Conservation (phyloP, 2,113 vertebrate genomes). For the Dryoscopus gambensis region DNA sequence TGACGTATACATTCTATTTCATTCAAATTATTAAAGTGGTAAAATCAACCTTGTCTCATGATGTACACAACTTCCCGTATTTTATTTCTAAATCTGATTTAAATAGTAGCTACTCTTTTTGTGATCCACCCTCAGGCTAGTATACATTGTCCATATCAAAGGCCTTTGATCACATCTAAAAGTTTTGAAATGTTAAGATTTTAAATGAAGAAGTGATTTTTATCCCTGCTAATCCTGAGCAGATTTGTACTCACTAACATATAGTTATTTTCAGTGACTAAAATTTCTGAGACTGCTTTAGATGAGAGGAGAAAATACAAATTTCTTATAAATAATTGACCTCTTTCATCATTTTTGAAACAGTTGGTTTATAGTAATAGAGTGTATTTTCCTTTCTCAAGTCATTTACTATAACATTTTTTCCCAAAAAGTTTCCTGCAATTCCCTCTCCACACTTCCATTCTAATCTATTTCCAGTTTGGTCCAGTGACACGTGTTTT, state of each 20-base stretch:
- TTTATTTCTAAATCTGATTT: neutral
- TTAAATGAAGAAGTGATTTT: neutral
- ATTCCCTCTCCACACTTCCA: neutral
- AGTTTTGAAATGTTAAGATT: neutral
- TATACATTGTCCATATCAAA: neutral
- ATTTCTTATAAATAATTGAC: neutral
- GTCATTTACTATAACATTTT: neutral
- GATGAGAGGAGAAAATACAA: neutral
- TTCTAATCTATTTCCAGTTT: neutral
- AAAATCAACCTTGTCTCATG: neutral
- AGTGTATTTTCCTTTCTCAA: neutral
- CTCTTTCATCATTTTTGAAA: neutral
- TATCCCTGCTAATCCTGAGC: neutral
- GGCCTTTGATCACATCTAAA: neutral
- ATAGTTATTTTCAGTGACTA: neutral
- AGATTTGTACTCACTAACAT: neutral
- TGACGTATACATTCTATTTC: neutral
- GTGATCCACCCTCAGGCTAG: neutral
- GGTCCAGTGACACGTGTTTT: neutral
- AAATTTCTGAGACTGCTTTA: neutral
- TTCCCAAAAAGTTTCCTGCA: neutral
- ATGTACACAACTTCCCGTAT: neutral
- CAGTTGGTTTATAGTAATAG: neutral
- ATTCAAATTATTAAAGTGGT: neutral
- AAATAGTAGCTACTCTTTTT: neutral